Conservation (phyloP, 2,888 invertebrate species). For the Cloeon dipterum region DNA sequence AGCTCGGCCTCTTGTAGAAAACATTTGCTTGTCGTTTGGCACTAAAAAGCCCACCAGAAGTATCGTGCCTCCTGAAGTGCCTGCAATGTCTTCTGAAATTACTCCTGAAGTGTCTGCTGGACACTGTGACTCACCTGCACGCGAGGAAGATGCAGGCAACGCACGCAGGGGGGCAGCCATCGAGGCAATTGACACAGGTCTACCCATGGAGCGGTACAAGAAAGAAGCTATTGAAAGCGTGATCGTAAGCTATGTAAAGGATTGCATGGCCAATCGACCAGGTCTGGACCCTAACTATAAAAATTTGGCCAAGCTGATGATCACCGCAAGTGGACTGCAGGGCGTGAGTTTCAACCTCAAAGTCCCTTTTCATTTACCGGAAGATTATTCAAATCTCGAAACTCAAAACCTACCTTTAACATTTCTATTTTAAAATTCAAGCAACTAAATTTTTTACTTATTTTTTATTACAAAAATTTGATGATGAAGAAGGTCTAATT, state of each 20-base stretch:
- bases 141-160: background rate
- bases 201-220: background rate
- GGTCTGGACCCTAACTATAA: conserved; percentile 71
- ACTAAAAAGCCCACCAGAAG: conserved; percentile 27
- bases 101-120: too few species aligned
- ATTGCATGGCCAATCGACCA: conserved; percentile 64
- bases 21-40: conserved; percentile 65
- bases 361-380: too few species aligned
- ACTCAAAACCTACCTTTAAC: background rate
- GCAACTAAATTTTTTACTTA: background rate
- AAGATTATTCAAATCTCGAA: too few species aligned
- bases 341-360: conserved; percentile 33
- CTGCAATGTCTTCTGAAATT: too few species aligned
- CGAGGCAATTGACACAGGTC: background rate
- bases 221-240: conserved; percentile 53
- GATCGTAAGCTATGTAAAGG: conserved; percentile 68
- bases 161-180: background rate
- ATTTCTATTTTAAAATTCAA: background rate
- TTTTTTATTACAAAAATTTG: background rate
- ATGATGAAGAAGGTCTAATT: too few species aligned
- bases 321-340: conserved; percentile 63
- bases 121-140: too few species aligned
- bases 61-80: too few species aligned
- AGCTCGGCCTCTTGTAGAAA: conserved; percentile 78
- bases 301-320: conserved; percentile 66